phyloP scores from a whole-genome alignment of 2,888 invertebrate genomes.

The Kryphioiulus occultus region DNA sequence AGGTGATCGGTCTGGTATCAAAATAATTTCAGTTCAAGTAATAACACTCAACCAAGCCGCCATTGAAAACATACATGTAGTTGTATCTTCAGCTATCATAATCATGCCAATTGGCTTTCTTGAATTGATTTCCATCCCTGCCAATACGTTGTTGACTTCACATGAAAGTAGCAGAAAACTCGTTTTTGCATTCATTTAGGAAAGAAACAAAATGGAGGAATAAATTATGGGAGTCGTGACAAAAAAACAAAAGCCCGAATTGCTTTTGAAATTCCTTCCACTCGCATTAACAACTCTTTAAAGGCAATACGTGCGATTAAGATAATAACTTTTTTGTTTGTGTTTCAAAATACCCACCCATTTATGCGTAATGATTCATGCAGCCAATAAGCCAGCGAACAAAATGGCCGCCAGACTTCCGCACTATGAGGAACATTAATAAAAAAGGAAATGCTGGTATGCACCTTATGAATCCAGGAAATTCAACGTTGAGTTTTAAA shows the following conservation, averaged over 20 bases:
- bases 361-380: neutral
- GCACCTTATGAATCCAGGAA: neutral
- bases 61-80: neutral
- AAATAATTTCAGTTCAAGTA: neutral
- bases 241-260: neutral
- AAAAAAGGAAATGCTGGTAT: neutral
- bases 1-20: constrained; percentile 18
- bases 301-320: constrained; percentile 9
- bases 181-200: neutral
- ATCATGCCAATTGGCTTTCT: neutral
- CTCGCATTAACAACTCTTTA: neutral
- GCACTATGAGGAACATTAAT: neutral
- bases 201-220: neutral
- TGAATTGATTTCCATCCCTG: neutral
- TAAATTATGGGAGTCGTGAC: neutral
- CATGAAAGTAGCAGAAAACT: neutral
- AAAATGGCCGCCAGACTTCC: constrained; percentile 6
- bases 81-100: neutral
- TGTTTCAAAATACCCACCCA: neutral
- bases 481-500: neutral
- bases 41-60: neutral
- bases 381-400: neutral
- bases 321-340: constrained; percentile 24
- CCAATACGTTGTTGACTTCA: neutral
- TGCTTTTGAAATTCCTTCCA: neutral